phyloP scores from a whole-genome alignment of 1,140 invertebrate genomes.

The Lucilia cuprina region DNA sequence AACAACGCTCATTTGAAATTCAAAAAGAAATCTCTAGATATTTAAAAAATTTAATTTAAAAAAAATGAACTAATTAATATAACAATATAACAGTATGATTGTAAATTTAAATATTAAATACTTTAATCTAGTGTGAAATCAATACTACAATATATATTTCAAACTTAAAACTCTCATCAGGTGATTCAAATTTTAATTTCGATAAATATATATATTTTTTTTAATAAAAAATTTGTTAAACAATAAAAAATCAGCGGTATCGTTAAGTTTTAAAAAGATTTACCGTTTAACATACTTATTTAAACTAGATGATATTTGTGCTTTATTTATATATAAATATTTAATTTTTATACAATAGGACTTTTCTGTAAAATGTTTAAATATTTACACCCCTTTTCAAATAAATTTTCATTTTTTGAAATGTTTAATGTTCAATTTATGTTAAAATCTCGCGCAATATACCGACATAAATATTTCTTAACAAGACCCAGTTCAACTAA shows the following conservation, averaged over 20 bases:
- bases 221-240: neutral
- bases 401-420: neutral
- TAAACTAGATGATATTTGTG: neutral
- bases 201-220: neutral
- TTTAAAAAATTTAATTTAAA: too few species aligned
- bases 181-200: neutral
- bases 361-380: constrained; percentile 3
- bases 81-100: too few species aligned
- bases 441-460: neutral
- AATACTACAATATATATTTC: too few species aligned
- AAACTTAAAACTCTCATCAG: neutral
- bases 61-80: too few species aligned
- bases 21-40: too few species aligned
- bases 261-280: neutral
- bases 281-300: neutral
- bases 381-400: neutral
- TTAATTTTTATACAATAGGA: neutral
- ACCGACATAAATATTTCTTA: neutral
- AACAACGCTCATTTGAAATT: too few species aligned
- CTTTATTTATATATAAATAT: neutral
- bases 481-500: neutral
- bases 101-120: too few species aligned
- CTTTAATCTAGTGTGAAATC: too few species aligned
- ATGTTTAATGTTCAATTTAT: neutral
- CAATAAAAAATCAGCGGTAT: neutral